phyloP scores from a whole-genome alignment of 1,140 invertebrate genomes.

The Palaemon carinicauda region DNA sequence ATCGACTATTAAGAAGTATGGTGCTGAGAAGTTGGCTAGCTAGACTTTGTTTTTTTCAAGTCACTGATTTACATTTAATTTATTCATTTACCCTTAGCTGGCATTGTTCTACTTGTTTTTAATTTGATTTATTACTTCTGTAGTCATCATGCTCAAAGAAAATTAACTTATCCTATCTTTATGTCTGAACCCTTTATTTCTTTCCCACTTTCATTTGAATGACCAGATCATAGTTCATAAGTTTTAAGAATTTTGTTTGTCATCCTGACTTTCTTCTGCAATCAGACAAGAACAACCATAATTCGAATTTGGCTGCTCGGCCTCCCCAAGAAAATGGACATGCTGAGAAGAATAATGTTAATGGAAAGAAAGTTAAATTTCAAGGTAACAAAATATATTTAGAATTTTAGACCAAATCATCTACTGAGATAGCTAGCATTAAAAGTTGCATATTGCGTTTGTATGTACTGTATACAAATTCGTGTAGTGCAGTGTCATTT shows the following conservation, averaged over 20 bases:
- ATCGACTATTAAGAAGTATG: too few relatives aligned
- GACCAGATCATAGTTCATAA: background rate
- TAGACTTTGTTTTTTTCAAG: too few relatives aligned
- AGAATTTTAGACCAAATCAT: background rate
- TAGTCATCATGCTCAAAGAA: too few relatives aligned
- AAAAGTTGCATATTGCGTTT: background rate
- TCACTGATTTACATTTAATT: too few relatives aligned
- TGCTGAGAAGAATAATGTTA: slow-evolving; percentile 34
- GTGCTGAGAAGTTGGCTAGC: too few relatives aligned
- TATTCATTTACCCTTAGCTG: too few relatives aligned
- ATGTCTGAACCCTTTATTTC: too few relatives aligned
- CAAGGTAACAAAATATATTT: slow-evolving; percentile 32
- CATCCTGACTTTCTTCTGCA: background rate
- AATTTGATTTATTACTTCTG: too few relatives aligned
- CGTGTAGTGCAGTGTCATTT: too few relatives aligned
- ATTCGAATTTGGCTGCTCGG: slow-evolving; percentile 7
- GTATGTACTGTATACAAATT: background rate
- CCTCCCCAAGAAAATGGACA: slow-evolving; percentile 40
- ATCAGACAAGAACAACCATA: slow-evolving; percentile 35
- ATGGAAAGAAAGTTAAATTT: slow-evolving; percentile 49
- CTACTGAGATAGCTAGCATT: background rate
- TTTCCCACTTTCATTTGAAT: too few relatives aligned
- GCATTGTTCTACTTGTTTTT: too few relatives aligned
- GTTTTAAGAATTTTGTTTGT: background rate
- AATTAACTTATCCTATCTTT: too few relatives aligned